These are phyloP conservation scores for Papilio protenor DNA, from an alignment of 2,888 invertebrate species.

Conservation along the genomic window DNA sequence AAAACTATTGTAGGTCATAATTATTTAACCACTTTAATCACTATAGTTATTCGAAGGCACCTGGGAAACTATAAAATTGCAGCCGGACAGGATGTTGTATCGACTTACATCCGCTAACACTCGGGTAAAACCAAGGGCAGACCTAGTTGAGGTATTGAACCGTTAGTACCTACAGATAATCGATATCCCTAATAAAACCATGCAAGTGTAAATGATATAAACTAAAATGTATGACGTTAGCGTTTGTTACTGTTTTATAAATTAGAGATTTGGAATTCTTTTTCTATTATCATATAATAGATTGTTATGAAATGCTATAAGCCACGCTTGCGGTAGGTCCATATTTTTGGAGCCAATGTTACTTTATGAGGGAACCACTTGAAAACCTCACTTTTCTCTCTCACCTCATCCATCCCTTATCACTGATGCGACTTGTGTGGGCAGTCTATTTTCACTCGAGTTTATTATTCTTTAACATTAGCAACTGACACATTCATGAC, in stretches of 20 bases:
- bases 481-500: not conserved
- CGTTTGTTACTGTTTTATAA: too few relatives aligned
- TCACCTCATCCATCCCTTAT: not conserved
- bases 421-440: not conserved
- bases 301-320: not conserved
- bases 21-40: not conserved
- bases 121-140: conserved; percentile 13
- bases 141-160: not conserved
- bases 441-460: not conserved
- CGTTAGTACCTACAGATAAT: conserved; percentile 8
- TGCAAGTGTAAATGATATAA: not conserved
- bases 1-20: not conserved
- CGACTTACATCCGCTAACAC: conserved; percentile 24
- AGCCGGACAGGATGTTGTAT: conserved; percentile 30
- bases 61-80: conserved; percentile 34
- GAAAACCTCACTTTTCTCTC: conserved; percentile 2
- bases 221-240: not conserved
- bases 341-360: not conserved
- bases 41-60: conserved; percentile 7
- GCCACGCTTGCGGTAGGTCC: not conserved
- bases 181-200: not conserved
- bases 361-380: not conserved
- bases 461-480: not conserved
- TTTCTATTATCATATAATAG: not conserved
- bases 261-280: too few relatives aligned